Evolutionary conservation across 2,797 vertebrate species (phyloP), one percentile per base, ranked within the genome.

Genomic region (Sebastiscus albofasciatus): DNA sequence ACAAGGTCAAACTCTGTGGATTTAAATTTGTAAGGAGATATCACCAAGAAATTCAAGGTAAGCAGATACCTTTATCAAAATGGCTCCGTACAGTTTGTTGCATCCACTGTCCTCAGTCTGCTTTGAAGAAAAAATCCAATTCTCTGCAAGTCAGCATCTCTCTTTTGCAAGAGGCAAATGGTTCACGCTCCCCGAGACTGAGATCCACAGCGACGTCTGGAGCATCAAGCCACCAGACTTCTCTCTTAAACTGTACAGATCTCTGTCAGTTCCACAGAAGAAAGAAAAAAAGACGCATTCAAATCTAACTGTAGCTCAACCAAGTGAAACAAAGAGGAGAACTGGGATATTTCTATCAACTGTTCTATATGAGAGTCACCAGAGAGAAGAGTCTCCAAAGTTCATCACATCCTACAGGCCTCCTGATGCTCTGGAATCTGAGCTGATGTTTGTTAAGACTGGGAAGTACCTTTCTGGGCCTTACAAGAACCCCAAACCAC

Each of bases 181-280:
- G 31, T 87, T 85, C 6, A 13, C 56, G 1, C 39, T 55, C 7
- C 79, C 79, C 2, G 42, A 81, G 18, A 71, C 29, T 0, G 26
- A 80, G 55, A 52, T 4, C 12, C 22, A 26, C 5, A 5, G 49
- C 0, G 65, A 80, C 13, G 2, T n/a, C 55, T 77, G 85, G 86
- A 90, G 86, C 80, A 90, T 92, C 42, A 88, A 90, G 72, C 77
- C 93, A 24, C 95, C 92, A 0, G 93, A 95, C 81, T 96, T 97
- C 78, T 97, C 89, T 22, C 67, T 91, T 1, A 79, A 58, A 65
- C 80, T 95, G 1, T 95, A 85, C 80, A 92, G 33, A 36, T 89
- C 87, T 52, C 49, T 85, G 33, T 67, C 13, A 2, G 72, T 77
- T 31, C 87, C 90, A 79, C 88, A 33, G 33, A 94, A 90, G 16